A percentile compares a stretch with the other conserved stretches of the same genome.
phyloP scores from a whole-genome alignment of 2,888 invertebrate species.

The Trichopria drosophilae region DNA sequence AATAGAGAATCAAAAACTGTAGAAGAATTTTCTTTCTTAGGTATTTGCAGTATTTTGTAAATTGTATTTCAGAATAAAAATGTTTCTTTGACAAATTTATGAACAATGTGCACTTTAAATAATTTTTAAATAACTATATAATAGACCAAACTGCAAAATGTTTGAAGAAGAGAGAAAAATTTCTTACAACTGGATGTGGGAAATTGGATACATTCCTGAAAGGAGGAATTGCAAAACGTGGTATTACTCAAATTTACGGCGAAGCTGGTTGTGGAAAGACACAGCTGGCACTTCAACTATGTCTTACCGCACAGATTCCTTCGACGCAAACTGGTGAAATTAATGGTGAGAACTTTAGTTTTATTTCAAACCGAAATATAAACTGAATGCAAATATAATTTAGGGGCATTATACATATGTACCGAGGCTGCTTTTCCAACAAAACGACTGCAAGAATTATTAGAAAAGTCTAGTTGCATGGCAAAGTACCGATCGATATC shows the following conservation, averaged over 20 bases:
- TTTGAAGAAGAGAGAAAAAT: slow-evolving; percentile 38
- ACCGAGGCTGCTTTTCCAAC: slow-evolving; percentile 80
- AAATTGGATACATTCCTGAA: slow-evolving; percentile 64
- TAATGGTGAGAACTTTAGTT: too few species aligned
- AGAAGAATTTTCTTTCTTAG: too few species aligned
- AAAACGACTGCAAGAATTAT: slow-evolving; percentile 66
- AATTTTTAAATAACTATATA: neutral
- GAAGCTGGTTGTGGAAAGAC: slow-evolving; percentile 82
- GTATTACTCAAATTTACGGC: slow-evolving; percentile 79
- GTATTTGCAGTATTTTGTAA: too few species aligned
- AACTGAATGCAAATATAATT: neutral
- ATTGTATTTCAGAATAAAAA: too few species aligned
- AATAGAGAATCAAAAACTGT: neutral
- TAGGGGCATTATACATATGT: slow-evolving; percentile 71
- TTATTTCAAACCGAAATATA: slow-evolving; percentile 2
- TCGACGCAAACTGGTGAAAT: slow-evolving; percentile 61
- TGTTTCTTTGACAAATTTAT: too few species aligned
- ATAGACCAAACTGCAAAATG: slow-evolving; percentile 19
- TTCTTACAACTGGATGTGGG: slow-evolving; percentile 62
- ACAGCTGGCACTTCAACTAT: slow-evolving; percentile 74
- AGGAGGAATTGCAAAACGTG: slow-evolving; percentile 71
- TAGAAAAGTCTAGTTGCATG: slow-evolving; percentile 51
- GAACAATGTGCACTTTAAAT: too few species aligned
- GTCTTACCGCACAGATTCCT: slow-evolving; percentile 68
- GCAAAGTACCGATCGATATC: slow-evolving; percentile 49